phyloP scores from a whole-genome alignment of 2,113 vertebrate species.

The Propithecus coquereli region DNA sequence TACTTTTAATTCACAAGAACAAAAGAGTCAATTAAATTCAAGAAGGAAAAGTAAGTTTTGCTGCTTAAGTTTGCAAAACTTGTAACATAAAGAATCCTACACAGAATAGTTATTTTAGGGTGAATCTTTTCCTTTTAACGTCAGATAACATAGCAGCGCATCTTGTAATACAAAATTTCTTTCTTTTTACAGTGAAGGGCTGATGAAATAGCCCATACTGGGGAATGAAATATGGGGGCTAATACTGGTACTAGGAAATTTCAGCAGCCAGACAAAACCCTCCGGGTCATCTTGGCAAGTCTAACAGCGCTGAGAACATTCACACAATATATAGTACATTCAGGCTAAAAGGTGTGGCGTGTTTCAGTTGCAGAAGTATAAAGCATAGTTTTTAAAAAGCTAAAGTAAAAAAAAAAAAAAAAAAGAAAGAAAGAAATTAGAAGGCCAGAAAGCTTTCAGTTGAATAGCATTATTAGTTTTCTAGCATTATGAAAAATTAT shows the following conservation, averaged over 20 bases:
- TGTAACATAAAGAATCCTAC: neutral
- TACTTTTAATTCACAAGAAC: neutral
- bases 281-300: neutral
- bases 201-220: neutral
- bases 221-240: neutral
- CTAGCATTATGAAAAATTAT: slow-evolving; percentile 44
- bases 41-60: neutral
- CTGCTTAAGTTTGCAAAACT: neutral
- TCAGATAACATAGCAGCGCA: neutral
- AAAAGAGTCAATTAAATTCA: neutral
- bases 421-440: neutral
- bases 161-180: slow-evolving; percentile 25
- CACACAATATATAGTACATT: neutral
- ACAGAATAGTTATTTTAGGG: neutral
- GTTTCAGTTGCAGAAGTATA: neutral
- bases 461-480: slow-evolving; percentile 24
- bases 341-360: neutral
- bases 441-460: slow-evolving; percentile 6
- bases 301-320: neutral
- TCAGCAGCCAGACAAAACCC: neutral
- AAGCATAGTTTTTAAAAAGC: slow-evolving; percentile 5
- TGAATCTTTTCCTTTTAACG: neutral
- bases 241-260: neutral
- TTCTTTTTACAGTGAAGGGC: neutral
- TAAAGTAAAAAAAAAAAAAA: neutral